phyloP scores from a whole-genome alignment of 2,797 vertebrate species.

The Gymnothorax javanicus region DNA sequence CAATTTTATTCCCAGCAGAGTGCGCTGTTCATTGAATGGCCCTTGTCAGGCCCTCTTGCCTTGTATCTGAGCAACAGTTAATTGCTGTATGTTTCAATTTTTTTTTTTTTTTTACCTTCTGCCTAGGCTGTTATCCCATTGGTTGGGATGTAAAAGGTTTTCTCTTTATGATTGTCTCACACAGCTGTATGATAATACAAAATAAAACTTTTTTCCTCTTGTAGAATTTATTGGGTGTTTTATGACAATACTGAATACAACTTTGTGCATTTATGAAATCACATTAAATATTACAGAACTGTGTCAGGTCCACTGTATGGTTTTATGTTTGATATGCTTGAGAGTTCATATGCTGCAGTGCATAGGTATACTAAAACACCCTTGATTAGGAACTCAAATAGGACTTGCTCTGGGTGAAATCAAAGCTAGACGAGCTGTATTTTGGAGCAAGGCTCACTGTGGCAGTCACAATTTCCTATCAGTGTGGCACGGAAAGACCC shows the following conservation, averaged over 20 bases:
- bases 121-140: slow-evolving; percentile 58
- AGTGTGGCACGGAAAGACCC: background rate
- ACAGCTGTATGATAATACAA: slow-evolving; percentile 53
- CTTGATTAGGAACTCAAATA: background rate
- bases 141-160: slow-evolving; percentile 56
- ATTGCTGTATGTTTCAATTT: slow-evolving; percentile 61
- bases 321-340: background rate
- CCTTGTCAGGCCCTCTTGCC: slow-evolving; percentile 49
- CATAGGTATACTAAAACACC: background rate
- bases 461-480: background rate
- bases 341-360: background rate
- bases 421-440: background rate
- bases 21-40: slow-evolving; percentile 51
- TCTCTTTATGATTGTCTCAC: slow-evolving; percentile 60
- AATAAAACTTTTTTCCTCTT: slow-evolving; percentile 38
- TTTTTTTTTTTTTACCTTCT: slow-evolving; percentile 53
- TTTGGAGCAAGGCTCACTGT: background rate
- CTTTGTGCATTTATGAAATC: background rate
- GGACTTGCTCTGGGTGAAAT: background rate
- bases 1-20: slow-evolving; percentile 37
- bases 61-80: slow-evolving; percentile 65
- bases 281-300: background rate
- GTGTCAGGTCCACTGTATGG: background rate
- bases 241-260: background rate
- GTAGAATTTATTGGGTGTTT: background rate